These are phyloP conservation scores for Scomber scombrus DNA, from an alignment of 2,113 vertebrate species.

Conservation along the genomic window DNA sequence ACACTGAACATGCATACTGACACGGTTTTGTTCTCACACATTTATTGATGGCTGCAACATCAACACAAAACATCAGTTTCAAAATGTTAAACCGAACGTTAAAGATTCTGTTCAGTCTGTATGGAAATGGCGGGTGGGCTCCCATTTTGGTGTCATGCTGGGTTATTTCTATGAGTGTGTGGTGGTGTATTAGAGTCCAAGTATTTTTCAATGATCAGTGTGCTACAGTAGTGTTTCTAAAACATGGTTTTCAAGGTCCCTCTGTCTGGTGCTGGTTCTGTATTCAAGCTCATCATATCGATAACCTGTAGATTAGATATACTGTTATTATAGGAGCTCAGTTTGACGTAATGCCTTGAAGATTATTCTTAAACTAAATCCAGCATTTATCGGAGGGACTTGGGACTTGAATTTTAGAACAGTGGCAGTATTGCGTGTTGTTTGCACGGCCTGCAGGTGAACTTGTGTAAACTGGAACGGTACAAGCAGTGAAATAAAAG, in stretches of 20 bases:
- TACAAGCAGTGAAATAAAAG: slow-evolving; percentile 30
- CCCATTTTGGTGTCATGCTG: slow-evolving; percentile 42
- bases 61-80: slow-evolving; percentile 11
- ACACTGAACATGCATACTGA: slow-evolving; percentile 31
- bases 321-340: slow-evolving; percentile 65
- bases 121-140: slow-evolving; percentile 30
- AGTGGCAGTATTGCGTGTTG: slow-evolving; percentile 37
- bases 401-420: slow-evolving; percentile 35
- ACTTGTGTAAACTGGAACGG: slow-evolving; percentile 30
- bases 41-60: slow-evolving; percentile 28
- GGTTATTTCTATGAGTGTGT: slow-evolving; percentile 61
- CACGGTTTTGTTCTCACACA: slow-evolving; percentile 33
- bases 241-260: slow-evolving; percentile 60
- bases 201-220: slow-evolving; percentile 71
- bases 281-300: slow-evolving; percentile 54
- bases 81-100: slow-evolving; percentile 7
- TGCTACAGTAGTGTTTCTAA: slow-evolving; percentile 71
- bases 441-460: slow-evolving; percentile 48
- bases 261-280: slow-evolving; percentile 69
- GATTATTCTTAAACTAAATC: slow-evolving; percentile 68
- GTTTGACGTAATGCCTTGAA: slow-evolving; percentile 67
- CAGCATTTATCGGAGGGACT: slow-evolving; percentile 67
- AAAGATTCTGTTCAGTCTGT: slow-evolving; percentile 22
- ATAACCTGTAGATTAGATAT: slow-evolving; percentile 70
- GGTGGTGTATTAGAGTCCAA: slow-evolving; percentile 65